Evolutionary conservation across 2,888 invertebrate species (phyloP).

Genomic region (Cylindroiulus punctatus): DNA sequence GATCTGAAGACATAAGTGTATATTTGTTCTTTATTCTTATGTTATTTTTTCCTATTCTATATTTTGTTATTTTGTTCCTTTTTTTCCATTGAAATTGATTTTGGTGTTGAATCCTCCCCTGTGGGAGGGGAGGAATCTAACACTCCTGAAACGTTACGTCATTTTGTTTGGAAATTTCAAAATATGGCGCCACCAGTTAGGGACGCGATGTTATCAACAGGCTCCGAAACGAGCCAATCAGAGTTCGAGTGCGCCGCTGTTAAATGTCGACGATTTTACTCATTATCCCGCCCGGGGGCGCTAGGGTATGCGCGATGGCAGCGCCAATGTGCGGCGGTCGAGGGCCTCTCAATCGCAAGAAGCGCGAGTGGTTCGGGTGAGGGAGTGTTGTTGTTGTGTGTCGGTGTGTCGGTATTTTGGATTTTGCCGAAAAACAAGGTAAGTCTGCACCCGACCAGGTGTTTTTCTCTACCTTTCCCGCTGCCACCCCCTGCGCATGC

Average conservation of each 20-base stretch:
- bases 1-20: no score
- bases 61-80: no score
- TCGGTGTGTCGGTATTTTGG: conserved; percentile 16
- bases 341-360: neutral
- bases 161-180: no score
- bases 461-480: neutral
- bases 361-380: conserved; percentile 29
- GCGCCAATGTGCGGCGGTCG: neutral
- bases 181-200: no score
- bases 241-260: no score
- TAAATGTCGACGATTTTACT: neutral
- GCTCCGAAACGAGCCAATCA: neutral
- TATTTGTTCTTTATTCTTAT: no score
- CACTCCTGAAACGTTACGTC: no score
- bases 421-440: neutral
- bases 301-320: neutral
- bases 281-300: neutral
- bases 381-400: conserved; percentile 31
- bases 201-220: no score
- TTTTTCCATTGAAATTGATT: no score
- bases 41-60: no score
- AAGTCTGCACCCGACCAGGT: neutral
- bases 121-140: no score
- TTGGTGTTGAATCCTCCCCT: no score
- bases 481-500: neutral